These are phyloP conservation scores for Drosophila testacea DNA, from an alignment of 2,888 invertebrate species.

Conservation along the genomic window DNA sequence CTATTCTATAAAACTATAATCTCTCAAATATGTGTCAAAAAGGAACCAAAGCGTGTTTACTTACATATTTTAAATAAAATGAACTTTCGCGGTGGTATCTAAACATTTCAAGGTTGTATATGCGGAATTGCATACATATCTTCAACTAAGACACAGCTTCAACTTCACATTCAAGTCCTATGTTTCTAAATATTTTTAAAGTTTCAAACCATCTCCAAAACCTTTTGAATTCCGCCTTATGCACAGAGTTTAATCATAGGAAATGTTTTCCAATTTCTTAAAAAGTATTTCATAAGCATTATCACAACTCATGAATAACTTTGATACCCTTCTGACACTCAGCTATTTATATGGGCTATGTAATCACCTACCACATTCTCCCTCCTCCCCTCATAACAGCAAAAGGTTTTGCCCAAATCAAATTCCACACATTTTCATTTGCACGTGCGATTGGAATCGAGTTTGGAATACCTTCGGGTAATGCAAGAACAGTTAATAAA, in stretches of 20 bases:
- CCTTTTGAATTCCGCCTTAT: background rate
- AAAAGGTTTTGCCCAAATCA: slow-evolving; percentile 5
- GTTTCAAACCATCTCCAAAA: background rate
- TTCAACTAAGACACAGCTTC: too few relatives aligned
- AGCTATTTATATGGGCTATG: background rate
- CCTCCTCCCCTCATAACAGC: background rate
- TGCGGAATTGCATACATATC: too few relatives aligned
- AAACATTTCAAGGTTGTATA: too few relatives aligned
- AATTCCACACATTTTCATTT: slow-evolving; percentile 28
- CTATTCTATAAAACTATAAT: too few relatives aligned
- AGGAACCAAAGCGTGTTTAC: too few relatives aligned
- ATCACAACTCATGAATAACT: background rate
- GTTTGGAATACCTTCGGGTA: slow-evolving; percentile 17
- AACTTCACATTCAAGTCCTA: too few relatives aligned
- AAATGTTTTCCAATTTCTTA: background rate
- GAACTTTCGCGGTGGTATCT: too few relatives aligned
- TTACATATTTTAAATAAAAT: too few relatives aligned
- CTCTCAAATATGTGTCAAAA: too few relatives aligned
- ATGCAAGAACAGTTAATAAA: slow-evolving; percentile 73
- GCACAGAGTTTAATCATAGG: background rate
- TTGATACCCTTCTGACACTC: background rate
- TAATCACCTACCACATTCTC: background rate
- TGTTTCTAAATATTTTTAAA: background rate
- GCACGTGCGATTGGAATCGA: slow-evolving; percentile 18
- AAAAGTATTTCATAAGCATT: background rate